phyloP scores from a whole-genome alignment of 2,888 invertebrate genomes.

The Caenorhabditis sp. region DNA sequence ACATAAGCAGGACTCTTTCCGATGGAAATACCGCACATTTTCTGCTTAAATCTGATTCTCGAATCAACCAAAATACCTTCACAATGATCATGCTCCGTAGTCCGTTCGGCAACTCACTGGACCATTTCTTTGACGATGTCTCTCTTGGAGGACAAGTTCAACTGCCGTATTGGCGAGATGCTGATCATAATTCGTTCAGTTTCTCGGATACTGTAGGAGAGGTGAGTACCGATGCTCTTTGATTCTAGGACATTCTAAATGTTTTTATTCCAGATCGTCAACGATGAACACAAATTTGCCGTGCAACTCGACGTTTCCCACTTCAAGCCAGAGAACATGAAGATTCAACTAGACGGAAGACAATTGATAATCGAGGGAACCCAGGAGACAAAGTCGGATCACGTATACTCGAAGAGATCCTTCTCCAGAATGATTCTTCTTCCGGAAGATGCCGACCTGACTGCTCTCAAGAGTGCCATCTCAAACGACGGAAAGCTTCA shows the following conservation, averaged over 20 bases:
- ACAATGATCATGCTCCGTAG: conserved; percentile 35
- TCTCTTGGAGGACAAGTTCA: conserved; percentile 13
- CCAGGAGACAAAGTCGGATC: conserved; percentile 36
- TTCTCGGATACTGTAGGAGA: conserved; percentile 36
- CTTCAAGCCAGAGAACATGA: conserved; percentile 43
- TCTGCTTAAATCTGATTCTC: conserved; percentile 13
- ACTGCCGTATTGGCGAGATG: conserved; percentile 43
- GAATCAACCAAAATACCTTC: too few species aligned
- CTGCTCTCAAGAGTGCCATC: conserved; percentile 21
- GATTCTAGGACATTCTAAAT: neutral
- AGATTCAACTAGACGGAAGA: conserved; percentile 37
- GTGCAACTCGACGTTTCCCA: conserved; percentile 42
- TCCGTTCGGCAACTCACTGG: conserved; percentile 19
- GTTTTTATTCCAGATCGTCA: conserved; percentile 18
- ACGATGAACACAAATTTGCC: conserved; percentile 21
- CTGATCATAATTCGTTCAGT: conserved; percentile 28
- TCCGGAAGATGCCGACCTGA: conserved; percentile 33
- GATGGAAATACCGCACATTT: conserved; percentile 16
- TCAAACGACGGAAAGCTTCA: conserved; percentile 32
- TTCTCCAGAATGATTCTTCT: conserved; percentile 29
- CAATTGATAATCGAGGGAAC: conserved; percentile 38
- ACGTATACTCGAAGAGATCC: conserved; percentile 36
- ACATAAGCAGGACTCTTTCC: conserved; percentile 20
- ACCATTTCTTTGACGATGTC: conserved; percentile 23
- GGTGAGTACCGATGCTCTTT: conserved; percentile 1